Percentiles rank a stretch among this genome's conserved stretches.
phyloP scores from a whole-genome alignment of 2,888 invertebrate genomes.

The Gerris lacustris region DNA sequence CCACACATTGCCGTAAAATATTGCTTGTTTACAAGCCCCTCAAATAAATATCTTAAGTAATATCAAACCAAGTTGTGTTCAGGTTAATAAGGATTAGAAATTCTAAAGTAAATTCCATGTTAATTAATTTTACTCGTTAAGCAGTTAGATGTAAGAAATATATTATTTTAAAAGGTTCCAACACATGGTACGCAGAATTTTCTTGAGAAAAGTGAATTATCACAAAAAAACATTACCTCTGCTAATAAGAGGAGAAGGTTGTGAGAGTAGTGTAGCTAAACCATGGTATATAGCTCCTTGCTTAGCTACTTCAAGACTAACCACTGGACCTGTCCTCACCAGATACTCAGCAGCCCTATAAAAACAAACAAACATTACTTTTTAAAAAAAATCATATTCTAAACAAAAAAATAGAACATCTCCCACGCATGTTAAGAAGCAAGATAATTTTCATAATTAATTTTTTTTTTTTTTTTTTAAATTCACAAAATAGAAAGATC shows the following conservation, averaged over 20 bases:
- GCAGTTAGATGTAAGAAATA: no score
- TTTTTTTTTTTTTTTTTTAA: no score
- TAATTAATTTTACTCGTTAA: no score
- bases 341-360: conserved; percentile 86
- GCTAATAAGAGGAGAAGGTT: conserved; percentile 72
- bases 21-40: no score
- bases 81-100: no score
- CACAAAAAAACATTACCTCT: conserved; percentile 45
- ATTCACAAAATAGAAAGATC: not conserved
- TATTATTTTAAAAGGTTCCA: no score
- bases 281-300: conserved; percentile 97
- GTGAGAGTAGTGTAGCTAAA: conserved; percentile 78
- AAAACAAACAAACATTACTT: conserved; percentile 16
- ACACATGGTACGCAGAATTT: no score
- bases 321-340: conserved; percentile 84
- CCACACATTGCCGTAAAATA: no score
- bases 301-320: conserved; percentile 90
- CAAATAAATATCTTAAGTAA: no score
- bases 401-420: not conserved
- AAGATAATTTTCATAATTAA: not conserved
- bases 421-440: not conserved
- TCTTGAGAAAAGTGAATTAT: no score
- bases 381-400: not conserved
- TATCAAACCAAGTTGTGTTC: no score
- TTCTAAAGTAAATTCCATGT: no score